A percentile compares a stretch with the other conserved stretches of the same genome.
Evolutionary conservation across 2,113 vertebrate species (phyloP).

Genomic region (Dermatemys mawii): DNA sequence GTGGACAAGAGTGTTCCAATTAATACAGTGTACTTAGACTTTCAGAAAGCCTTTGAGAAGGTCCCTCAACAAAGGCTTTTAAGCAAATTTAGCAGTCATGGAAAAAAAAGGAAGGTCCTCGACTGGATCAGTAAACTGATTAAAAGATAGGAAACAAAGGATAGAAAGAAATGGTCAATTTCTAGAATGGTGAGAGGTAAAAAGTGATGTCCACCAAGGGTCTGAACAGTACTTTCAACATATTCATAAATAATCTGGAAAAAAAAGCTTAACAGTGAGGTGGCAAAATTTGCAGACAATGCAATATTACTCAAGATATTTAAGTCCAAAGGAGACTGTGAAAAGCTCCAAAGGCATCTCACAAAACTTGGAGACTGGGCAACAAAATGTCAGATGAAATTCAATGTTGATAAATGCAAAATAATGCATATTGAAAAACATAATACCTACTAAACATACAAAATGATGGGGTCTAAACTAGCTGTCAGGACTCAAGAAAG

Average conservation of each 20-base stretch:
- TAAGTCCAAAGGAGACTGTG: not conserved
- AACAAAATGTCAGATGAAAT: no score
- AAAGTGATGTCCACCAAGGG: not conserved
- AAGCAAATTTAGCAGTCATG: not conserved
- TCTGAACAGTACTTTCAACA: not conserved
- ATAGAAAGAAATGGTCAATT: not conserved
- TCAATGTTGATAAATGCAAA: not conserved
- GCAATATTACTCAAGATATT: not conserved
- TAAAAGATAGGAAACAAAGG: no score
- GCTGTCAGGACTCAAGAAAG: not conserved
- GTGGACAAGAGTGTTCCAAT: not conserved
- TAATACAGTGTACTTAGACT: not conserved
- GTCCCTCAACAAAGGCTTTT: not conserved
- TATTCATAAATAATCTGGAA: not conserved
- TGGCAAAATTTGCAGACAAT: not conserved
- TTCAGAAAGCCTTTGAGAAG: not conserved
- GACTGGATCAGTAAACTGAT: no score
- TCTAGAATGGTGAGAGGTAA: not conserved
- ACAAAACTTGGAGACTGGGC: not conserved
- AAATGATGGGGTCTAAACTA: not conserved
- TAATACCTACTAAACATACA: not conserved
- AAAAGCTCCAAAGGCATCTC: not conserved
- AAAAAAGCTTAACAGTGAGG: not conserved
- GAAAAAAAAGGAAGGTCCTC: no score
- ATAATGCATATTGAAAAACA: not conserved